These are phyloP conservation scores for Nansenia antarctica DNA, from an alignment of 2,113 vertebrate genomes.

Conservation along the genomic window DNA sequence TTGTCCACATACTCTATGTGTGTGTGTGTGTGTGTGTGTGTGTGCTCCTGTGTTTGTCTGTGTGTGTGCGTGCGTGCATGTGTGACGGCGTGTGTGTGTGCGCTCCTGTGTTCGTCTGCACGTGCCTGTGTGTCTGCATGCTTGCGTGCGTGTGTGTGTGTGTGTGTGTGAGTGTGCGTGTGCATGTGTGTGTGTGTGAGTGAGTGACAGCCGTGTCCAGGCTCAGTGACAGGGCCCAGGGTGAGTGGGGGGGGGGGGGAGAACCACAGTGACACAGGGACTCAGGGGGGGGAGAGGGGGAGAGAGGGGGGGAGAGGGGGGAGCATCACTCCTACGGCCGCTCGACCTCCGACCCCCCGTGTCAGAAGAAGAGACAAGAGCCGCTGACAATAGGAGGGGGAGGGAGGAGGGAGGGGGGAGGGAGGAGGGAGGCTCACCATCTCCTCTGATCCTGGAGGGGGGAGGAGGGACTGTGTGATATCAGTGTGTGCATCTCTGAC, in stretches of 20 bases:
- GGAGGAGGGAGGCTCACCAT: constrained; percentile 14
- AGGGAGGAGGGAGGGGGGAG: constrained; percentile 29
- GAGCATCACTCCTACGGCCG: constrained; percentile 53
- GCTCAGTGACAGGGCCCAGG: constrained; percentile 54
- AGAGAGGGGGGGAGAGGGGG: constrained; percentile 46
- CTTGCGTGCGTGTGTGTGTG: constrained; percentile 30
- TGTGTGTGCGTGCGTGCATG: constrained; percentile 30
- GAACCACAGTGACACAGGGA: constrained; percentile 65
- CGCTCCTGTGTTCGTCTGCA: constrained; percentile 36
- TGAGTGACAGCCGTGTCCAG: constrained; percentile 66
- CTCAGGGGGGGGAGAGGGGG: constrained; percentile 40
- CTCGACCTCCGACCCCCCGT: constrained; percentile 64
- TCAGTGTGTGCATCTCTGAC: constrained; percentile 67
- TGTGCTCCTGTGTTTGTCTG: constrained; percentile 26
- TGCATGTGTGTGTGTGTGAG: constrained; percentile 30
- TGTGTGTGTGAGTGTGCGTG: constrained; percentile 30
- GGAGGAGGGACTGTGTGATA: constrained; percentile 44
- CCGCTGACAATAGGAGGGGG: constrained; percentile 62
- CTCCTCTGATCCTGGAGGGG: constrained; percentile 54
- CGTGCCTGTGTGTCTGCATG: not conserved
- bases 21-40: constrained; percentile 10
- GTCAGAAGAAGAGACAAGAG: constrained; percentile 60
- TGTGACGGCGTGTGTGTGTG: no score
- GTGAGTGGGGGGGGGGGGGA: constrained; percentile 40
- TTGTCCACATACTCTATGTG: no score